Evolutionary conservation across 2,888 invertebrate species (phyloP).

Genomic region (Oscheius sp.): DNA sequence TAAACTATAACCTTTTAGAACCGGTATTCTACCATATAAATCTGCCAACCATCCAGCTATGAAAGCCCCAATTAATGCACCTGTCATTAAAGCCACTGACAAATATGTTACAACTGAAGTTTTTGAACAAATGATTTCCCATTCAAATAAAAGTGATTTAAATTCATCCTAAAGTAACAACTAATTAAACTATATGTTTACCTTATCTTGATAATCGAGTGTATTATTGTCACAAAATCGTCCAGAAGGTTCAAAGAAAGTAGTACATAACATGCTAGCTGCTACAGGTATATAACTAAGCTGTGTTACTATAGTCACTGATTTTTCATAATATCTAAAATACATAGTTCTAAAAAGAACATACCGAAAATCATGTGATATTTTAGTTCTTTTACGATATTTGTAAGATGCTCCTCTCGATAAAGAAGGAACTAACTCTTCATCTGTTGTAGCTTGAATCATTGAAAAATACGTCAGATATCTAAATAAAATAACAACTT

Average conservation of each 20-base stretch:
- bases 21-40: conserved; percentile 63
- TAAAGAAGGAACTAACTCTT: too few species aligned
- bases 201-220: too few species aligned
- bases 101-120: conserved; percentile 30
- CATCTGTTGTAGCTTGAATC: too few species aligned
- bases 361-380: conserved; percentile 39
- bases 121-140: conserved; percentile 42
- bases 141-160: conserved; percentile 52
- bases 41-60: conserved; percentile 64
- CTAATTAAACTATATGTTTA: neutral
- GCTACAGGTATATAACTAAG: conserved; percentile 63
- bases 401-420: too few species aligned
- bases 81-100: conserved; percentile 60
- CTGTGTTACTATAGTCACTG: conserved; percentile 60
- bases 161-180: conserved; percentile 35
- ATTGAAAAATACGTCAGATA: too few species aligned
- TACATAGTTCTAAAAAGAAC: neutral
- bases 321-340: conserved; percentile 46
- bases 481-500: too few species aligned
- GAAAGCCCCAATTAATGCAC: conserved; percentile 63
- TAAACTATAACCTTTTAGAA: conserved; percentile 43
- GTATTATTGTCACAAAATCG: neutral
- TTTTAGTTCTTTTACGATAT: conserved; percentile 8
- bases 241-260: conserved; percentile 59
- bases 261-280: conserved; percentile 58